Conservation (phyloP, 2,888 invertebrate species). For the Gymnoscelis rufifasciata region DNA sequence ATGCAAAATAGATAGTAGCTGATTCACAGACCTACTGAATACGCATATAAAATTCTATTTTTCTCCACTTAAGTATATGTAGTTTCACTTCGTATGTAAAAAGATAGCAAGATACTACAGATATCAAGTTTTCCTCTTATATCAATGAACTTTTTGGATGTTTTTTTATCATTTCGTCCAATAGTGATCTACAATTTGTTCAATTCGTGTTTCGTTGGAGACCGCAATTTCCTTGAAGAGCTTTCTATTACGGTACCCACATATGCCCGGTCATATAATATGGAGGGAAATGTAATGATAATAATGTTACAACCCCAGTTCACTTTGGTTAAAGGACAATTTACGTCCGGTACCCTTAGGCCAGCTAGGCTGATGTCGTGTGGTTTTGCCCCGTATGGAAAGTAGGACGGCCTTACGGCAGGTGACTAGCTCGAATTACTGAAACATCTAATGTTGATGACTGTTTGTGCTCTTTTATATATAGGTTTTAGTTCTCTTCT, state of each 20-base stretch:
- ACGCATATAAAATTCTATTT: too few species aligned
- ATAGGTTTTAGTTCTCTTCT: not conserved
- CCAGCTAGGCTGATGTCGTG: slow-evolving; percentile 10
- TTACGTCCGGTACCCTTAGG: slow-evolving; percentile 19
- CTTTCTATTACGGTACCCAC: slow-evolving; percentile 41
- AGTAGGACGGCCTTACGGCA: not conserved
- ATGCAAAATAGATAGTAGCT: too few species aligned
- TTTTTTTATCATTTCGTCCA: too few species aligned
- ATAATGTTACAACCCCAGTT: slow-evolving; percentile 36
- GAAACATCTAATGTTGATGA: not conserved
- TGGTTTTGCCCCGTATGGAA: slow-evolving; percentile 12
- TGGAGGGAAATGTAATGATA: slow-evolving; percentile 46
- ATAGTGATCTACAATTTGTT: slow-evolving; percentile 26
- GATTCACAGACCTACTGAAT: too few species aligned
- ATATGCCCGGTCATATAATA: slow-evolving; percentile 36
- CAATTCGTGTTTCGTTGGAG: slow-evolving; percentile 32
- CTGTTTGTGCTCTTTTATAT: too few species aligned
- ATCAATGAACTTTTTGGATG: too few species aligned
- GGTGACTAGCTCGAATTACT: not conserved
- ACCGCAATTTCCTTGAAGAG: slow-evolving; percentile 48
- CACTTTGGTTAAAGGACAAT: slow-evolving; percentile 30
- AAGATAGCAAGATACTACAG: too few species aligned
- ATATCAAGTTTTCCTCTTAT: too few species aligned
- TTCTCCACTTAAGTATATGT: too few species aligned
- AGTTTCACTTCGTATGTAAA: too few species aligned